Percentiles rank a stretch among this genome's conserved stretches.
These are phyloP conservation scores for Fundulus diaphanus DNA, from an alignment of 2,797 vertebrate genomes.

Conservation along the genomic window DNA sequence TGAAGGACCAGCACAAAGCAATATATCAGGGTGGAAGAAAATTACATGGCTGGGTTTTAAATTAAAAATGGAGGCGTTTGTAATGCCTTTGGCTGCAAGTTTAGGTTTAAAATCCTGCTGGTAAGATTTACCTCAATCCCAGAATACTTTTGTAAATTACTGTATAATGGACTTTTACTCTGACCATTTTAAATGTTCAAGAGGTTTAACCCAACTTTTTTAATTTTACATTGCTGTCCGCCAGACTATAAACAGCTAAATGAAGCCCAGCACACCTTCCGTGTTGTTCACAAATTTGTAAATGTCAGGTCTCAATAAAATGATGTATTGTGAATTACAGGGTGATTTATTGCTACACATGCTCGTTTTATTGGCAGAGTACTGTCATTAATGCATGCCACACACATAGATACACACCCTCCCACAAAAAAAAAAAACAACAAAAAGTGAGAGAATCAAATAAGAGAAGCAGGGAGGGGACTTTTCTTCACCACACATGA, in stretches of 20 bases:
- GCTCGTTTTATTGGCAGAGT: slow-evolving; percentile 24
- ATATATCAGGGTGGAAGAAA: not conserved
- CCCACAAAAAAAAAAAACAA: not conserved
- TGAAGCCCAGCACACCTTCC: not conserved
- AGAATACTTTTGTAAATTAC: too few relatives aligned
- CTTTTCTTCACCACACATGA: slow-evolving; percentile 32
- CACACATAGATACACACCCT: not conserved
- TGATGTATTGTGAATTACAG: not conserved
- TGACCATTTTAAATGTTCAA: too few relatives aligned
- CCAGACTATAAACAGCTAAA: not conserved
- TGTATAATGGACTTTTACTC: too few relatives aligned
- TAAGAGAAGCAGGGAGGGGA: slow-evolving; percentile 3
- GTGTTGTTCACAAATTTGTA: not conserved
- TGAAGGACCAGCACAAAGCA: not conserved
- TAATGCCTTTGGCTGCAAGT: not conserved
- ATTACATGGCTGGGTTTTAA: not conserved
- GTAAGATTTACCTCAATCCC: too few relatives aligned
- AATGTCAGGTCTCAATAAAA: not conserved
- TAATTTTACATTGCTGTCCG: not conserved
- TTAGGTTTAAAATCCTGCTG: too few relatives aligned
- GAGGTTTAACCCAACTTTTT: not conserved
- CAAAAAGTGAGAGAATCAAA: slow-evolving; percentile 3
- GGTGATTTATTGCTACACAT: not conserved
- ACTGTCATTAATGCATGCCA: not conserved
- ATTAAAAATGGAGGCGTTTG: not conserved